These are phyloP conservation scores for Isaurus tuberculatus DNA, from an alignment of 92 coral and sea anemone genomes.

Conservation along the genomic window DNA sequence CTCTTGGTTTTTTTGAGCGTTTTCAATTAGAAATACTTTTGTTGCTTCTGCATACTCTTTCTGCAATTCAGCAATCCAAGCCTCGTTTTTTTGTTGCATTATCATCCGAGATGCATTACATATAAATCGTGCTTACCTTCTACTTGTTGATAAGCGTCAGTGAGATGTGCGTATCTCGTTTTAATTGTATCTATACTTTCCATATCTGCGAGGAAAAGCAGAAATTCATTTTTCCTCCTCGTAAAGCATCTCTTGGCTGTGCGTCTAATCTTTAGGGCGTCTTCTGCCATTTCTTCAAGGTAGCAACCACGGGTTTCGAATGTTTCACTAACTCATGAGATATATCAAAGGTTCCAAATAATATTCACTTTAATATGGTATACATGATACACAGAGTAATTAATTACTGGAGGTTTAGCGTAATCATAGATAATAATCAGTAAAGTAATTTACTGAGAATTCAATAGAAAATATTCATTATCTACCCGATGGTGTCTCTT, in stretches of 20 bases:
- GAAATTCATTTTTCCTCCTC: conserved; percentile 43
- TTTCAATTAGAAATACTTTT: conserved; percentile 7
- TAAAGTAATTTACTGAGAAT: not conserved
- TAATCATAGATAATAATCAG: too few relatives aligned
- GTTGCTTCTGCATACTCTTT: conserved; percentile 21
- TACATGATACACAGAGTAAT: too few relatives aligned
- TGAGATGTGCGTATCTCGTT: conserved; percentile 31
- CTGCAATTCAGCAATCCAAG: conserved; percentile 23
- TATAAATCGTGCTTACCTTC: conserved; percentile 62
- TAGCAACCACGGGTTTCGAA: conserved; percentile 1
- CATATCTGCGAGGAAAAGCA: conserved; percentile 12
- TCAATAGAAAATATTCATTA: not conserved
- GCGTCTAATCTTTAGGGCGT: conserved; percentile 24
- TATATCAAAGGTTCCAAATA: too few relatives aligned
- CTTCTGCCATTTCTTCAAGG: conserved; percentile 1
- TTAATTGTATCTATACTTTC: conserved; percentile 31
- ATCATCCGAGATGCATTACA: conserved; percentile 54
- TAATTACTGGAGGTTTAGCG: too few relatives aligned
- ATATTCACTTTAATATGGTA: too few relatives aligned
- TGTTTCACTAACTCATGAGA: too few relatives aligned
- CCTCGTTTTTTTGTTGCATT: conserved; percentile 33
- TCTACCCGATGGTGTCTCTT: not conserved
- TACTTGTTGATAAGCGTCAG: conserved; percentile 50
- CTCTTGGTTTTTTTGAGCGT: conserved; percentile 1
- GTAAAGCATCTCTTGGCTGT: conserved; percentile 24